Percentiles rank a stretch among this genome's conserved stretches.
These are phyloP conservation scores for Psittacula derbiana DNA, from an alignment of 2,797 vertebrate species.

Conservation along the genomic window DNA sequence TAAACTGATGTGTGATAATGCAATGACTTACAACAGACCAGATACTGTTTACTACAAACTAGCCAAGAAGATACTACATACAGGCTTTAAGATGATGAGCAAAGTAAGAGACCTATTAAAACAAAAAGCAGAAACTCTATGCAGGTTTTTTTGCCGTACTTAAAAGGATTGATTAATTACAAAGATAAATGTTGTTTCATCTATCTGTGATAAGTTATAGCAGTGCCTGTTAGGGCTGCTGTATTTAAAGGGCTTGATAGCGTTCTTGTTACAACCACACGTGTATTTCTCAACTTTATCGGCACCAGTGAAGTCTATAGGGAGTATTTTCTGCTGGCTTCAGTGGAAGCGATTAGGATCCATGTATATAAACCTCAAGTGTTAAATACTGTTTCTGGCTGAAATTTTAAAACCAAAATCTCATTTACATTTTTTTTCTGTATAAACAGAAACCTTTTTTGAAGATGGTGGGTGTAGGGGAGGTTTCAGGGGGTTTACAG, in stretches of 20 bases:
- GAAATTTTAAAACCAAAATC: neutral
- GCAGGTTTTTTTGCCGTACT: neutral
- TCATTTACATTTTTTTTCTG: neutral
- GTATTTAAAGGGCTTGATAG: neutral
- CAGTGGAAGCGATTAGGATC: neutral
- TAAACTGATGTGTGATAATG: conserved; percentile 99
- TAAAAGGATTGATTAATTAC: neutral
- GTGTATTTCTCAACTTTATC: neutral
- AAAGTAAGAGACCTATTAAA: conserved; percentile 84
- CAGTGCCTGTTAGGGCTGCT: neutral
- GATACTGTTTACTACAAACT: conserved; percentile 98
- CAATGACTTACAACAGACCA: conserved; percentile 97
- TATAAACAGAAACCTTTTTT: neutral
- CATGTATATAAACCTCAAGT: neutral
- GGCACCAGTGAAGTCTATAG: neutral
- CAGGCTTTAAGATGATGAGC: conserved; percentile 99
- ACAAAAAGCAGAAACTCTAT: neutral
- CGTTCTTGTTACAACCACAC: neutral
- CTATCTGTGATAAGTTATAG: neutral
- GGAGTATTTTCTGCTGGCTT: neutral
- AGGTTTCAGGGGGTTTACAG: neutral
- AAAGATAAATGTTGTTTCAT: neutral
- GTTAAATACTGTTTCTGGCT: neutral
- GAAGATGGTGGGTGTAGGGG: neutral
- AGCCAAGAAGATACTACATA: conserved; percentile 97